Evolutionary conservation across 64 coral and sea anemone species (phyloP).

Genomic region (Montipora foliosa): DNA sequence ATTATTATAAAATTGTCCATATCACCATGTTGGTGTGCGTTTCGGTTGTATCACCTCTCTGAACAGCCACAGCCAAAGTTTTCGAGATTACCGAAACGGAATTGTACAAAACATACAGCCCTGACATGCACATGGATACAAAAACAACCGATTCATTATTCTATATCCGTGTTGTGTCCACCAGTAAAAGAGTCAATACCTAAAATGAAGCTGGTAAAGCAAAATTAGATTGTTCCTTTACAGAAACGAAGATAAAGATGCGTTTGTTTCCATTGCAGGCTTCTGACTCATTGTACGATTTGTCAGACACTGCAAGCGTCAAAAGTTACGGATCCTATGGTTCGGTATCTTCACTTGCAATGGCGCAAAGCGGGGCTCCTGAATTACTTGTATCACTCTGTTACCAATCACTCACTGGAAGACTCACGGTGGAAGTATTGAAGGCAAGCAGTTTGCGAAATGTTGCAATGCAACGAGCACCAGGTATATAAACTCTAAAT

Average conservation of each 20-base stretch:
- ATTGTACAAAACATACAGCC: too few relatives aligned
- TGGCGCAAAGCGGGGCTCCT: conserved; percentile 90
- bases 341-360: conserved; percentile 93
- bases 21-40: too few relatives aligned
- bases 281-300: conserved; percentile 98
- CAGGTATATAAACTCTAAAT: conserved; percentile 59
- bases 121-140: too few relatives aligned
- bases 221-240: background rate
- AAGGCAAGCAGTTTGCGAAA: conserved; percentile 98
- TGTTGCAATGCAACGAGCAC: conserved; percentile 94
- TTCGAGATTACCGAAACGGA: too few relatives aligned
- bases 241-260: background rate
- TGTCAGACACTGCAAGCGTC: conserved; percentile 96
- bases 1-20: too few relatives aligned
- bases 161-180: too few relatives aligned
- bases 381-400: conserved; percentile 96
- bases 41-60: too few relatives aligned
- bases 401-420: conserved; percentile 96
- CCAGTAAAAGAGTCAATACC: too few relatives aligned
- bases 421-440: conserved; percentile 95
- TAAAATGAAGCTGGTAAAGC: too few relatives aligned
- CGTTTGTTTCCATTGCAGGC: conserved; percentile 45
- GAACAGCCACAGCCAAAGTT: too few relatives aligned
- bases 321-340: conserved; percentile 81
- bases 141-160: too few relatives aligned